Conservation (phyloP, 2,797 vertebrate genomes). For the Parauchenoglanis ngamensis region DNA sequence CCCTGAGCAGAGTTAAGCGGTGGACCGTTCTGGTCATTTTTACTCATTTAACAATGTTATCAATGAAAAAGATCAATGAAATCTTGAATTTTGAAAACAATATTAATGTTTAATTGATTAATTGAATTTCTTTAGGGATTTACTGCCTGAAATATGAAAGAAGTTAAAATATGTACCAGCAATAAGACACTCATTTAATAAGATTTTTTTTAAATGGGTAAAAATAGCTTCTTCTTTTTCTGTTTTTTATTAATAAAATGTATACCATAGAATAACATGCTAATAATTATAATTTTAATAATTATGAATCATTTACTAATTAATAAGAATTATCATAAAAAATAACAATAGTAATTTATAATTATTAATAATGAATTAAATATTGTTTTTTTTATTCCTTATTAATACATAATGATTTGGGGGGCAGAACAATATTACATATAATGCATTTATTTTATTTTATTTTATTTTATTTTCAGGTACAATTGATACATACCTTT, state of each 20-base stretch:
- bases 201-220: neutral
- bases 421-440: too few species aligned
- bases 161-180: neutral
- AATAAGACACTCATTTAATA: neutral
- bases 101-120: neutral
- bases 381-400: neutral
- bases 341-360: neutral
- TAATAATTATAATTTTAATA: neutral
- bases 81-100: neutral
- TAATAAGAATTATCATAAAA: neutral
- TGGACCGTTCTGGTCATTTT: neutral
- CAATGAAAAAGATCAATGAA: neutral
- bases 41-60: neutral
- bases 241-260: neutral
- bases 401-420: too few species aligned
- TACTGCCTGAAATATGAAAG: neutral
- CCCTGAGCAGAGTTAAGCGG: neutral
- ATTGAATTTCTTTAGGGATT: neutral
- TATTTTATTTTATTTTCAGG: neutral
- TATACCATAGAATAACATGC: neutral
- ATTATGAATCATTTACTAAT: neutral
- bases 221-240: neutral
- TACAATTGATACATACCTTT: too few species aligned
- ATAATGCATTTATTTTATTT: too few species aligned
- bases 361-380: neutral